A percentile compares a stretch with the other conserved stretches of the same genome.
phyloP scores from a whole-genome alignment of 2,888 invertebrate species.

The Crocallis elinguaria region DNA sequence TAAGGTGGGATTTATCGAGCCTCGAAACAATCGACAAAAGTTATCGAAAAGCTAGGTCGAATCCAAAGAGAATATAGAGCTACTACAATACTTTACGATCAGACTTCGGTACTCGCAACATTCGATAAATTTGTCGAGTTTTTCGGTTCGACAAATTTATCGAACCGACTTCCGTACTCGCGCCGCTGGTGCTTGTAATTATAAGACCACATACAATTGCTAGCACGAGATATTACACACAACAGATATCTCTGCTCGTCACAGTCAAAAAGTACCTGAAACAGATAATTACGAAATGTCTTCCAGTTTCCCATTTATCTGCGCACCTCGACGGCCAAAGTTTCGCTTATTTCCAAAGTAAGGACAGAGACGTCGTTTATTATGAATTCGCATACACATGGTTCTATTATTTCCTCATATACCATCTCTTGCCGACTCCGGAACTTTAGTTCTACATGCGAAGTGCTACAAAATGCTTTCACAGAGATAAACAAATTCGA shows the following conservation, averaged over 20 bases:
- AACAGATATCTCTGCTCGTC: not conserved
- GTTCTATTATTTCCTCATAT: conserved; percentile 54
- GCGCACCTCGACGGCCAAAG: conserved; percentile 15
- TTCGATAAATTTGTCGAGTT: no score
- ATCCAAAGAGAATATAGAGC: no score
- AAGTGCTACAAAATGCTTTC: conserved; percentile 53
- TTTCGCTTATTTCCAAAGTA: conserved; percentile 22
- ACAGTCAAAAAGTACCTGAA: conserved; percentile 1
- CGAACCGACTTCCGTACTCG: no score
- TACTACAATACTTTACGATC: no score
- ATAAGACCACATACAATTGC: no score
- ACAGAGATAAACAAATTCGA: conserved; percentile 23
- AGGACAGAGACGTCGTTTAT: conserved; percentile 36
- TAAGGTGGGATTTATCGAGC: no score
- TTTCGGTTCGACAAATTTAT: no score
- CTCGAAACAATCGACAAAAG: no score
- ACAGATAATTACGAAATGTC: conserved; percentile 14
- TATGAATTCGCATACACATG: conserved; percentile 45
- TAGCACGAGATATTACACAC: no score
- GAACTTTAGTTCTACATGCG: conserved; percentile 50
- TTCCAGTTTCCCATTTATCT: not conserved
- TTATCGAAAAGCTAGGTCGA: no score
- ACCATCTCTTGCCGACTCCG: conserved; percentile 51
- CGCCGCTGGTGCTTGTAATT: no score
- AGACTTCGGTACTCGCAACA: no score